Base-by-base conservation (phyloP, 2,797 vertebrate species). In the Poeciliopsis presidionis region DNA sequence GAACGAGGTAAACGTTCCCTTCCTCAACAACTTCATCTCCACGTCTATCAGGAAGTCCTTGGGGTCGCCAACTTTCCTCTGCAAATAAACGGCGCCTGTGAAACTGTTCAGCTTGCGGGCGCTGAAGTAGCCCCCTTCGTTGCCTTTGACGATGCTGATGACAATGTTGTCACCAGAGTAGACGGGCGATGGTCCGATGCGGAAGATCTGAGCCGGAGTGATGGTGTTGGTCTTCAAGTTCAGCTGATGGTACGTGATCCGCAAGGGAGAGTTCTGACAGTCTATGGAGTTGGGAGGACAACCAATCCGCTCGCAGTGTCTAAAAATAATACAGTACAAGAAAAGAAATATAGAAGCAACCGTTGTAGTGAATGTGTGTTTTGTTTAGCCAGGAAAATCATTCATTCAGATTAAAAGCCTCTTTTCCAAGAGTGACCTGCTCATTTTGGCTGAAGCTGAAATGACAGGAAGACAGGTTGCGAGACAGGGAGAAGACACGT, bases 21-120 rank as follows among this genome's bases (percentile, higher is more conserved):
- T 96, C 28, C 98, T 95, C 92, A 97, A 96, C 18, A 99, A 96
- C 87, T 96, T 98, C 98, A 99, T 99, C 92, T 99, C 97, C 71
- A 99, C 97, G 0, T 99, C 97, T 73, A 99, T 87, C 80, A 97
- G 90, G 84, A 99, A 99, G 94, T 99, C 98, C 87, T 93, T 95
- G 0, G 97, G 95, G 81, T 97, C 90, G 0, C 82, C 94, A 78
- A 97, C 94, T 2, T 97, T 93, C 8, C 97, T 94, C 90, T 98
- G 96, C 75, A 99, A 95, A 81, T 94, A 97, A 2, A 99, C 96
- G 0, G 97, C 95, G 0, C 98, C 98, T 0, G 97, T 98, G 93
- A 96, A 97, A 59, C 96, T 90, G 84, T 97, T 98, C 33, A 98
- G 96, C 77, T 97, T 95, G 45, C 96, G 93, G 0, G 97, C 97